A percentile compares a stretch with the other conserved stretches of the same genome.
Evolutionary conservation across 2,797 vertebrate species (phyloP).

Genomic region (Atherinosoma microstoma): DNA sequence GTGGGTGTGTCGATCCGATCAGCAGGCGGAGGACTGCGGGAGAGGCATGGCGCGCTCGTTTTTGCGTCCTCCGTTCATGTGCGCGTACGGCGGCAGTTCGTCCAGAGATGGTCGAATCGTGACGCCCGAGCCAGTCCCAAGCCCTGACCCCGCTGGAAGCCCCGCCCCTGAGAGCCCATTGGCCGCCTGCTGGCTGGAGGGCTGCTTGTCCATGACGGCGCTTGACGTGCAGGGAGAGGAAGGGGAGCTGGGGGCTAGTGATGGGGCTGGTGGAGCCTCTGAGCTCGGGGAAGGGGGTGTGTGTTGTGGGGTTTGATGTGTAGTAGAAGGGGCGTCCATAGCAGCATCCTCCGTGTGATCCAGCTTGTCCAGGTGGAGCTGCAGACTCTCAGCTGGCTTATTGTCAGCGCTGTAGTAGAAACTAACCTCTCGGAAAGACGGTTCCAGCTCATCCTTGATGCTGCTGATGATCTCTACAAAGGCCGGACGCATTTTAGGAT

Average conservation of each 20-base stretch:
- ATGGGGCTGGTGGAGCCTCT: conserved; percentile 76
- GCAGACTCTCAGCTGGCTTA: conserved; percentile 89
- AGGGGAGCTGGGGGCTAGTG: conserved; percentile 61
- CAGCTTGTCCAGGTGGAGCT: conserved; percentile 90
- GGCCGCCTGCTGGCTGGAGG: conserved; percentile 86
- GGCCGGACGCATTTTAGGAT: conserved; percentile 95
- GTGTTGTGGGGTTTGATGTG: conserved; percentile 63
- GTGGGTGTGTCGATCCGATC: conserved; percentile 70
- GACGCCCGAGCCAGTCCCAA: conserved; percentile 56
- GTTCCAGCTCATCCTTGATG: conserved; percentile 93
- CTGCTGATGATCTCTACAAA: conserved; percentile 97
- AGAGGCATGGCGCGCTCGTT: conserved; percentile 92
- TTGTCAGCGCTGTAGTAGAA: conserved; percentile 98
- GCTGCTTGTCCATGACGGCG: conserved; percentile 85
- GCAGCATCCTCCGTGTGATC: conserved; percentile 86
- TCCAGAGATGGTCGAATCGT: conserved; percentile 88
- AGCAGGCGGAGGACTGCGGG: conserved; percentile 98
- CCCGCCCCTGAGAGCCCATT: conserved; percentile 82
- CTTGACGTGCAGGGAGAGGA: conserved; percentile 70
- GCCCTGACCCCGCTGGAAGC: conserved; percentile 18
- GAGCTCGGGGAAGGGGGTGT: conserved; percentile 82
- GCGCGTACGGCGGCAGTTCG: conserved; percentile 92
- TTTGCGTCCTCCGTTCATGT: conserved; percentile 98
- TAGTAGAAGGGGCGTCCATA: conserved; percentile 65
- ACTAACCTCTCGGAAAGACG: conserved; percentile 90